Evolutionary conservation across 2,888 invertebrate genomes (phyloP), one percentile per base, ranked within the genome.

Genomic region (Cyaniris semiargus): DNA sequence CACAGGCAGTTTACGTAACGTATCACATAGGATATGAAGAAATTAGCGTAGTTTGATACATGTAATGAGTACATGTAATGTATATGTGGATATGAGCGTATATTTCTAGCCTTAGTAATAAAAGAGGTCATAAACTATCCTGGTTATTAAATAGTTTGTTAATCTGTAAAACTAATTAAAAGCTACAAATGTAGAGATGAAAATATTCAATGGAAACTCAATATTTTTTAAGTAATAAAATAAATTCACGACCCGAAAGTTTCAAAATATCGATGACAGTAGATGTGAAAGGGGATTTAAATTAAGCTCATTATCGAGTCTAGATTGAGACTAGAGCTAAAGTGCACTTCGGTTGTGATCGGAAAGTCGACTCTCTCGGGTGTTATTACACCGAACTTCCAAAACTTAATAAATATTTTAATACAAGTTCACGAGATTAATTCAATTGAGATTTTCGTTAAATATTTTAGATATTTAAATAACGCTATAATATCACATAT

Each of bases 261-360:
- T 60, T 44, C 60, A 27, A 60, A 76, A 76, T 76, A 27, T 66
- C 48, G 60, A 76, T 44, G 76, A 70, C 70, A 76, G 27, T 66
- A n/a, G 27, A 76, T 23, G 71, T 56, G 70, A 71, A 23, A 56
- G 76, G 34, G 71, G 76, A 71, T 76, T 71, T 71, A 76, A 76
- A 79, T 79, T 79, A 78, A 77, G 77, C 60, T 79, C 78, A 79
- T 79, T 79, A 79, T 74, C 75, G 77, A 78, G 77, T 78, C 77
- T 60, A 53, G 60, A 78, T 70, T 77, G 74, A 56, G 76, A 21
- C 56, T 34, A 34, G 76, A 56, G 8, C n/a, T 34, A 34, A 27
- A 76, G 76, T 76, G 76, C 71, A 76, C 76, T 76, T 76, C 18
- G 58, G 71, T 5, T 53, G 53, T 48, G 76, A 78, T 80, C 78